Evolutionary conservation across 2,113 vertebrate genomes (phyloP).

Genomic region (Melanostigma gelatinosum): DNA sequence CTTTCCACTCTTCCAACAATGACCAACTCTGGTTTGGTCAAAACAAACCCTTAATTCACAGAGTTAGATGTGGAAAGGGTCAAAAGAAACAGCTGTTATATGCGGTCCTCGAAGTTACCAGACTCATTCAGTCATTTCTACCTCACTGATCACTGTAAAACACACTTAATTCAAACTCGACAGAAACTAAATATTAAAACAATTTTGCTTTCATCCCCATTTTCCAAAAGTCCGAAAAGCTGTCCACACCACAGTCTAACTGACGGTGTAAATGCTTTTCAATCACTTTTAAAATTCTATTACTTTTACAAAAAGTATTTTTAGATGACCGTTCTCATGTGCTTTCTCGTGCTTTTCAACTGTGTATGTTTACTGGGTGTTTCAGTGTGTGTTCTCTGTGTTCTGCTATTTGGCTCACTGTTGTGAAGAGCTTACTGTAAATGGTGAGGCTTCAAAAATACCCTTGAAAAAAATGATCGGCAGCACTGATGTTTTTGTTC

Average conservation of each 20-base stretch:
- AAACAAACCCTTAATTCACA: background rate
- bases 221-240: background rate
- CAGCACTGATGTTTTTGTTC: conserved; percentile 2
- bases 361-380: background rate
- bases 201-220: background rate
- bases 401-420: background rate
- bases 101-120: background rate
- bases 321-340: background rate
- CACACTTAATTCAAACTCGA: background rate
- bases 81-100: background rate
- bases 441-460: background rate
- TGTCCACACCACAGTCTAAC: background rate
- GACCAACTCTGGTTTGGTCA: background rate
- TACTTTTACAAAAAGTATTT: background rate
- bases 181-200: background rate
- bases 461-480: background rate
- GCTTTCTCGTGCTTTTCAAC: background rate
- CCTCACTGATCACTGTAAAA: background rate
- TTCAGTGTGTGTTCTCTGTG: background rate
- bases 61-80: background rate
- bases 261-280: background rate
- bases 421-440: background rate
- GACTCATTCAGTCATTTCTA: background rate
- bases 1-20: background rate
- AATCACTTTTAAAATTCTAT: background rate